Percentiles rank a stretch among this genome's conserved stretches.
These are phyloP conservation scores for Falco biarmicus DNA, from an alignment of 2,797 vertebrate genomes.

Conservation along the genomic window DNA sequence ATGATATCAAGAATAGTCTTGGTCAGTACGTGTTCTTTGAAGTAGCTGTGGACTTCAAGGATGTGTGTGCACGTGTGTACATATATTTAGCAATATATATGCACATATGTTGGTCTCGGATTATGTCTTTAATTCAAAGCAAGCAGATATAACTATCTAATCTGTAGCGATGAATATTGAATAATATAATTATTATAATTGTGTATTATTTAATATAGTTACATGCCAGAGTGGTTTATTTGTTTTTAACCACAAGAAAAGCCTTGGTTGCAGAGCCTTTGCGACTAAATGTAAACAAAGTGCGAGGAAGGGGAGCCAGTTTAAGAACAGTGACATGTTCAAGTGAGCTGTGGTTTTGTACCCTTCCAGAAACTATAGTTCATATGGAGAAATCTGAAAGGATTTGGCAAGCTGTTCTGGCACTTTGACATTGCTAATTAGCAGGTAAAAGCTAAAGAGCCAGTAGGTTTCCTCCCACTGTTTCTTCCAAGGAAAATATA, in stretches of 20 bases:
- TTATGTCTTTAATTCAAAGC: not conserved
- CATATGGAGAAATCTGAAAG: not conserved
- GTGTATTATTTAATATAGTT: not conserved
- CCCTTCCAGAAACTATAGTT: not conserved
- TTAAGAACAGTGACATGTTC: not conserved
- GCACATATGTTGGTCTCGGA: not conserved
- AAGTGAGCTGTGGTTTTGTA: not conserved
- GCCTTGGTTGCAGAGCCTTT: not conserved
- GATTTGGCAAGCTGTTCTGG: not conserved
- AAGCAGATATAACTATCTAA: not conserved
- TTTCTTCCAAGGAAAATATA: not conserved
- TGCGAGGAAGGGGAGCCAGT: not conserved
- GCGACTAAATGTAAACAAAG: not conserved
- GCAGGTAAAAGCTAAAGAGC: not conserved
- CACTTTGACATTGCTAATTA: not conserved
- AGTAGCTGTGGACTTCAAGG: not conserved
- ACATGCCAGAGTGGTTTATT: not conserved
- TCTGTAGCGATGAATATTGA: not conserved
- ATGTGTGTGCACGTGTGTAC: accelerated
- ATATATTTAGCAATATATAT: not conserved
- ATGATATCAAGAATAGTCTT: not conserved
- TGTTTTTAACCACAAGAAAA: not conserved
- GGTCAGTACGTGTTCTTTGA: not conserved
- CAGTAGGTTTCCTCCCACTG: not conserved
- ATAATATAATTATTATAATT: not conserved